Evolutionary conservation across 2,888 invertebrate species (phyloP).

Genomic region (Drosophila yooni): DNA sequence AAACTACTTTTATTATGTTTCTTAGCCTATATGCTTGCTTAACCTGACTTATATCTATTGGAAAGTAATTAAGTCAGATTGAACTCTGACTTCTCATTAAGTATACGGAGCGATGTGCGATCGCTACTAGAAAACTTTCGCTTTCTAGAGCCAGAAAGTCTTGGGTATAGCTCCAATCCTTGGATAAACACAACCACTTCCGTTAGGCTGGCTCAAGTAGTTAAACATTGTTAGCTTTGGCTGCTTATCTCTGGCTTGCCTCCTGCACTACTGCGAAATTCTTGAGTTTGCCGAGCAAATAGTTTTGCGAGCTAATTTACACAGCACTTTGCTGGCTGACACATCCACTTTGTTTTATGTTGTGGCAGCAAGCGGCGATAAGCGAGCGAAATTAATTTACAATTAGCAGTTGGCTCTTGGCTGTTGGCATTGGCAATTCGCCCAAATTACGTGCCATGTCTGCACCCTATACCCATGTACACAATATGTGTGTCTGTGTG

Average conservation of each 20-base stretch:
- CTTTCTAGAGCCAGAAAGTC: slow-evolving; percentile 22
- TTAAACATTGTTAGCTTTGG: slow-evolving; percentile 52
- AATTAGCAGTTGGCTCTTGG: slow-evolving; percentile 59
- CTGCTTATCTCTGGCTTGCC: slow-evolving; percentile 32
- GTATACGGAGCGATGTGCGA: slow-evolving; percentile 54
- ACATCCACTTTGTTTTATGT: slow-evolving; percentile 58
- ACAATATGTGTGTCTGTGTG: neutral
- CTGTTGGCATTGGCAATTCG: slow-evolving; percentile 56
- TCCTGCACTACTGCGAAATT: slow-evolving; percentile 68
- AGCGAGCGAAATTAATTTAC: slow-evolving; percentile 77
- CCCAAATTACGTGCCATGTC: slow-evolving; percentile 64
- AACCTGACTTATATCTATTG: slow-evolving; percentile 2
- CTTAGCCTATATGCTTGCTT: slow-evolving; percentile 3
- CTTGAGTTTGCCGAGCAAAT: slow-evolving; percentile 57
- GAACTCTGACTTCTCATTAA: slow-evolving; percentile 57
- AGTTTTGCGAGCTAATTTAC: slow-evolving; percentile 75
- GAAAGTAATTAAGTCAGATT: slow-evolving; percentile 39
- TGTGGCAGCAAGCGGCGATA: slow-evolving; percentile 63
- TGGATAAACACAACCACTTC: slow-evolving; percentile 58
- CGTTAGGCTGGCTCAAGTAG: slow-evolving; percentile 51
- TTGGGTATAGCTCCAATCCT: slow-evolving; percentile 31
- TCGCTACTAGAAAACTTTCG: slow-evolving; percentile 33
- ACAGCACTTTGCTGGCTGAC: slow-evolving; percentile 77
- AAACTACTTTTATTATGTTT: neutral
- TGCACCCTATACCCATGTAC: slow-evolving; percentile 9